These are phyloP conservation scores for Drosophila quinaria DNA, from an alignment of 2,888 invertebrate species.

Conservation along the genomic window DNA sequence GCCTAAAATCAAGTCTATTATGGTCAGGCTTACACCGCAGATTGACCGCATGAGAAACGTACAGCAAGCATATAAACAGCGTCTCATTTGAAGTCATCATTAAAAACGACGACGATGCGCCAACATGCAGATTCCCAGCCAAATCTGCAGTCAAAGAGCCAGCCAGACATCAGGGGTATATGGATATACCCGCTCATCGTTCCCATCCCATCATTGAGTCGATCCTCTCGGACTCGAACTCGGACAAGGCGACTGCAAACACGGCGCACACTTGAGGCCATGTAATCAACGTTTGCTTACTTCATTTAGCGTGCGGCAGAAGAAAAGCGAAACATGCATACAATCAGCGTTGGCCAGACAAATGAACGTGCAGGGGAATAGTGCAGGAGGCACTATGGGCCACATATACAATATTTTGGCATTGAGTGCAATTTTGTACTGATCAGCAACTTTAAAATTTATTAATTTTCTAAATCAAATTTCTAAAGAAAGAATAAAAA, in stretches of 20 bases:
- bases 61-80: slow-evolving; percentile 57
- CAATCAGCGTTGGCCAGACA: slow-evolving; percentile 72
- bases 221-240: slow-evolving; percentile 10
- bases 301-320: slow-evolving; percentile 81
- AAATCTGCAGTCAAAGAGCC: neutral
- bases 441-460: too few relatives aligned
- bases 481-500: too few relatives aligned
- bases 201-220: slow-evolving; percentile 8
- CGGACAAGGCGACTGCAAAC: slow-evolving; percentile 51
- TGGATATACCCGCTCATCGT: slow-evolving; percentile 15
- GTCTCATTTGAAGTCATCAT: slow-evolving; percentile 81
- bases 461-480: too few relatives aligned
- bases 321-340: slow-evolving; percentile 81
- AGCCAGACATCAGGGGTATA: neutral
- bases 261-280: slow-evolving; percentile 80
- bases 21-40: slow-evolving; percentile 61
- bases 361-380: slow-evolving; percentile 44
- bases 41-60: slow-evolving; percentile 60
- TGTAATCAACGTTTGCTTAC: slow-evolving; percentile 81
- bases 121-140: slow-evolving; percentile 58
- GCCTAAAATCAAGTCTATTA: slow-evolving; percentile 79
- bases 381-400: too few relatives aligned
- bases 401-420: too few relatives aligned
- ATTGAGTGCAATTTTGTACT: too few relatives aligned
- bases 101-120: slow-evolving; percentile 72